Evolutionary conservation across 2,113 vertebrate genomes (phyloP).

Genomic region (Ondatra zibethicus): DNA sequence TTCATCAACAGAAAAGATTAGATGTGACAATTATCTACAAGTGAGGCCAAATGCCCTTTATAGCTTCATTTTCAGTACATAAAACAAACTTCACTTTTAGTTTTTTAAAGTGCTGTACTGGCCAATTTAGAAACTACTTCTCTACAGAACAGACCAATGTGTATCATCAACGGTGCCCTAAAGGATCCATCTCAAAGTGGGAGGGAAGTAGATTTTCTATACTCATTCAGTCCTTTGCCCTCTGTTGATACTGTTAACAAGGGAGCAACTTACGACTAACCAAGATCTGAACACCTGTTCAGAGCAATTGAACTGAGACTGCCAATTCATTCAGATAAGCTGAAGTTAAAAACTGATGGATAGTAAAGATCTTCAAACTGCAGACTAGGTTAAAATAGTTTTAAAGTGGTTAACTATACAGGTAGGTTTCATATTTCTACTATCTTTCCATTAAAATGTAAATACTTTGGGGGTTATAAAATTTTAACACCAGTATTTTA

Average conservation of each 20-base stretch:
- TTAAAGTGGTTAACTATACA: slow-evolving; percentile 61
- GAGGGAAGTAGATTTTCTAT: slow-evolving; percentile 71
- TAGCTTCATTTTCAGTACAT: slow-evolving; percentile 65
- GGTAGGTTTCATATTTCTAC: slow-evolving; percentile 49
- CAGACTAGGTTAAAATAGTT: slow-evolving; percentile 62
- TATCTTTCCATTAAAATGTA: slow-evolving; percentile 65
- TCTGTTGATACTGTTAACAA: slow-evolving; percentile 80
- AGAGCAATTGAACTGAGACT: slow-evolving; percentile 79
- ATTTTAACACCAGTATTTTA: slow-evolving; percentile 29
- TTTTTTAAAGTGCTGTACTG: slow-evolving; percentile 75
- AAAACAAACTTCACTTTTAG: slow-evolving; percentile 63
- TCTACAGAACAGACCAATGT: slow-evolving; percentile 70
- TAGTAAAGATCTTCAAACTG: slow-evolving; percentile 74
- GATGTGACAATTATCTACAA: slow-evolving; percentile 64
- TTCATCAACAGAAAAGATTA: slow-evolving; percentile 57
- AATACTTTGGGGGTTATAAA: slow-evolving; percentile 34
- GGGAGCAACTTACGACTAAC: slow-evolving; percentile 76
- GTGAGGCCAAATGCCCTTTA: slow-evolving; percentile 55
- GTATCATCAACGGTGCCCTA: slow-evolving; percentile 75
- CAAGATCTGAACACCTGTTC: slow-evolving; percentile 76
- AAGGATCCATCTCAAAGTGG: slow-evolving; percentile 75
- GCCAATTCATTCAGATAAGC: slow-evolving; percentile 68
- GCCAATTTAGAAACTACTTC: slow-evolving; percentile 76
- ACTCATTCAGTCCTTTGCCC: slow-evolving; percentile 75
- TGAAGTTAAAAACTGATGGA: slow-evolving; percentile 73